These are phyloP conservation scores for Calosoma granatense DNA, from an alignment of 1,140 invertebrate species.

Conservation along the genomic window DNA sequence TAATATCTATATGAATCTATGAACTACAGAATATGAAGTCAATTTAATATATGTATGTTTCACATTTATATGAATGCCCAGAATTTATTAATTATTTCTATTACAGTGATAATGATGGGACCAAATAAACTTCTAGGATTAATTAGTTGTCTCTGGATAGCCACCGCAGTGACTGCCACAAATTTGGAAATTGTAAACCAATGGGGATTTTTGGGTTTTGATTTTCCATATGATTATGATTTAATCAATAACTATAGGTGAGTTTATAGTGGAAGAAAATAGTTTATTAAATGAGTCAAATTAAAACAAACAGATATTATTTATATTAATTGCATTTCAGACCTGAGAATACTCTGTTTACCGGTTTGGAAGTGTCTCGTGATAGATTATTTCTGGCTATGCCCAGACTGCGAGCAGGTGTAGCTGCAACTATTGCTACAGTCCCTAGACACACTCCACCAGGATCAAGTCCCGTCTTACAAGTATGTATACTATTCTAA, in stretches of 20 bases:
- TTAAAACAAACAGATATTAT: too few relatives aligned
- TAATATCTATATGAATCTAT: too few relatives aligned
- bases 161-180: slow-evolving; percentile 15
- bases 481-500: slow-evolving; percentile 22
- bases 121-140: slow-evolving; percentile 3
- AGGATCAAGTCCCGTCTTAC: slow-evolving; percentile 54
- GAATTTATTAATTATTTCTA: neutral
- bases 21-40: too few relatives aligned
- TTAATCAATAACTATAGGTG: slow-evolving; percentile 25
- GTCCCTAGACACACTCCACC: slow-evolving; percentile 48
- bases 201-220: slow-evolving; percentile 60
- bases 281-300: slow-evolving; percentile 21
- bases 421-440: slow-evolving; percentile 59
- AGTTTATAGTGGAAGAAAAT: slow-evolving; percentile 10
- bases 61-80: too few relatives aligned
- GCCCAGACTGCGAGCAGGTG: slow-evolving; percentile 57
- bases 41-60: too few relatives aligned
- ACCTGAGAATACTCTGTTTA: slow-evolving; percentile 60
- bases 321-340: slow-evolving; percentile 35
- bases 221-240: slow-evolving; percentile 46
- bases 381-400: slow-evolving; percentile 62
- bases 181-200: slow-evolving; percentile 57
- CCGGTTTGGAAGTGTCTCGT: slow-evolving; percentile 58
- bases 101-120: neutral
- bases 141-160: neutral